Percentiles rank a stretch among this genome's conserved stretches.
These are phyloP conservation scores for Archips xylosteana DNA, from an alignment of 2,888 invertebrate species.

Conservation along the genomic window DNA sequence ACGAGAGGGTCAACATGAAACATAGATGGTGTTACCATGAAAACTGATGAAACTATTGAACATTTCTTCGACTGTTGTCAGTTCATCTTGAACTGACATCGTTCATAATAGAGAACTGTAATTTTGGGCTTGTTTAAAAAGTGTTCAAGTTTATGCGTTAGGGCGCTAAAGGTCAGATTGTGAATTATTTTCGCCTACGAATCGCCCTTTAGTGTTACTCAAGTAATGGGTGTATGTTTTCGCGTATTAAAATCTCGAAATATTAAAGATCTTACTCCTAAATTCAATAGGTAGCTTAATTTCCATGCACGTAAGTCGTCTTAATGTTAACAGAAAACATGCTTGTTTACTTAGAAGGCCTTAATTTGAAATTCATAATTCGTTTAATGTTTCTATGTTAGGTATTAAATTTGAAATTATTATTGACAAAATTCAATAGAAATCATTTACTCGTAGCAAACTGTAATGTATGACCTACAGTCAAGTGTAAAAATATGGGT, in stretches of 20 bases:
- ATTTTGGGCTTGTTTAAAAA: too few species aligned
- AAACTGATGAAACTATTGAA: too few species aligned
- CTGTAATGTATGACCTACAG: too few species aligned
- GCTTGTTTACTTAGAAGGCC: conserved; percentile 16
- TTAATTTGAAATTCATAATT: conserved; percentile 22
- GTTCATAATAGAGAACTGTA: too few species aligned
- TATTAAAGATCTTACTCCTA: background rate
- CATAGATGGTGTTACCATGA: too few species aligned
- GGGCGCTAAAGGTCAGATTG: background rate
- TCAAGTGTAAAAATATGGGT: too few species aligned
- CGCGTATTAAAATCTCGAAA: background rate
- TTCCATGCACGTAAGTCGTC: background rate
- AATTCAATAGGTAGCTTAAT: background rate
- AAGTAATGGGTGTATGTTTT: background rate
- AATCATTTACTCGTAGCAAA: too few species aligned
- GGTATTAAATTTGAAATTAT: background rate
- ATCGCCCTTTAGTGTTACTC: background rate
- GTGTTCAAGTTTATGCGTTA: too few species aligned
- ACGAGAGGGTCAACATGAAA: too few species aligned
- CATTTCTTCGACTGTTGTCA: too few species aligned
- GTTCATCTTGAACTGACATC: too few species aligned
- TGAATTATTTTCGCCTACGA: background rate
- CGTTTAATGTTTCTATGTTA: background rate
- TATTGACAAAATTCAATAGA: background rate
- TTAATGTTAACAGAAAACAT: background rate